Evolutionary conservation across 2,797 vertebrate species (phyloP), one percentile per base, ranked within the genome.

Genomic region (Sarcophilus harrisii): DNA sequence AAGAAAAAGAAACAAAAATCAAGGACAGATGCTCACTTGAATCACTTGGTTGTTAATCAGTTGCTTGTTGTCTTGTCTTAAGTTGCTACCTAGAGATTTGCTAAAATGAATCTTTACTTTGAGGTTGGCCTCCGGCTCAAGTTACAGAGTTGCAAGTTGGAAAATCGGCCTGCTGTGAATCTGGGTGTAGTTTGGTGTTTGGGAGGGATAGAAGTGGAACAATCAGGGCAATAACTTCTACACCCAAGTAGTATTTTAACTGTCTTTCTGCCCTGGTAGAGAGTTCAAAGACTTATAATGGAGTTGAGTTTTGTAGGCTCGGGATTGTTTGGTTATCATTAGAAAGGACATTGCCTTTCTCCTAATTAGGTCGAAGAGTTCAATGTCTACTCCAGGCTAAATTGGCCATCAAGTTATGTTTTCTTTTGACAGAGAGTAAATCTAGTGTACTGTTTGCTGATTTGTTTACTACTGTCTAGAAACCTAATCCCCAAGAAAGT

Each of bases 391-490:
- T 98, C 90, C 91, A 81, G 87, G 94, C 93, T 97, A 96, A 96
- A 95, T 91, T 90, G 91, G 92, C 95, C 96, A 94, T 97, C 96
- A 62, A 89, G 55, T 38, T 58, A 32, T 91, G 57, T 54, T 97
- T 91, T 94, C 10, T 95, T 89, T 94, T 94, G 66, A 91, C 58
- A 95, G 96, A 93, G 96, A 62, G 93, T 94, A 97, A 97, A 98
- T 97, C 95, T 97, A 38, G n/a, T 62, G 38, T 59, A 38, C 89
- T 95, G 14, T 98, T 97, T 97, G 95, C 91, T 97, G 97, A 96
- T 95, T 98, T 98, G 97, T 98, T 98, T 97, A 98, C 95, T 97
- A 93, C 97, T 90, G 90, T 97, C 97, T 98, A 57, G 81, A 97
- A 98, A 97, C 57, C 91, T 93, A 95, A 97, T 93, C 95, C 93